Evolutionary conservation across 2,113 vertebrate species (phyloP).

Genomic region (Hemicordylus capensis): DNA sequence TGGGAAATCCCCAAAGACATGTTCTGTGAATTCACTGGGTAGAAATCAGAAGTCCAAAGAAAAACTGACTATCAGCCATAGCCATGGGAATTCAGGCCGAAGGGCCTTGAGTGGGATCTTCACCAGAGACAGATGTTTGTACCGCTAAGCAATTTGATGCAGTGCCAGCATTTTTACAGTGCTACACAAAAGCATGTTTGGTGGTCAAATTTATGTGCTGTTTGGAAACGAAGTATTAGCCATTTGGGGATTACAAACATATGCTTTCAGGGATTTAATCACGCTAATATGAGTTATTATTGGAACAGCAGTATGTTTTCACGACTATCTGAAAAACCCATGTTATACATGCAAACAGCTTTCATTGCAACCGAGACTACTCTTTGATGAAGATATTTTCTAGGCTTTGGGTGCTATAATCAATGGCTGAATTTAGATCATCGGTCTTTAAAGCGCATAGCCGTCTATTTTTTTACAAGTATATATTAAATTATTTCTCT

Average conservation of each 20-base stretch:
- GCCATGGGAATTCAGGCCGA: not conserved
- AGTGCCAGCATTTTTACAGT: constrained; percentile 5
- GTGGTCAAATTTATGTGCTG: constrained; percentile 15
- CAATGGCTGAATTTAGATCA: constrained; percentile 1
- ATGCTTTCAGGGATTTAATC: constrained; percentile 25
- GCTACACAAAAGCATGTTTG: constrained; percentile 2
- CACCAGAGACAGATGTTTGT: constrained; percentile 5
- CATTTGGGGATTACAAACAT: constrained; percentile 25
- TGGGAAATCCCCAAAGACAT: not conserved
- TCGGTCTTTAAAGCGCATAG: not conserved
- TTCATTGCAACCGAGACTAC: not conserved
- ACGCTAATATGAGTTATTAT: constrained; percentile 15
- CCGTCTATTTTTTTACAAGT: not conserved
- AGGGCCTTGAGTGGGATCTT: not conserved
- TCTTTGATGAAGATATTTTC: not conserved
- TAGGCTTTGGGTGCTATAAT: not conserved
- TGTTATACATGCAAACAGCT: not conserved
- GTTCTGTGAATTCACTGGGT: not conserved
- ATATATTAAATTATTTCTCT: not conserved
- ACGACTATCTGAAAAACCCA: not conserved
- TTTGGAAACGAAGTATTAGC: not conserved
- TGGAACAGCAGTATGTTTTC: not conserved
- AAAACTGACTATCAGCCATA: no score
- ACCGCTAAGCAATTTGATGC: not conserved
- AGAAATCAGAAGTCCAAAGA: not conserved